Evolutionary conservation across 2,113 vertebrate species (phyloP), one percentile per base, ranked within the genome.

Genomic region (Colaptes auratus): DNA sequence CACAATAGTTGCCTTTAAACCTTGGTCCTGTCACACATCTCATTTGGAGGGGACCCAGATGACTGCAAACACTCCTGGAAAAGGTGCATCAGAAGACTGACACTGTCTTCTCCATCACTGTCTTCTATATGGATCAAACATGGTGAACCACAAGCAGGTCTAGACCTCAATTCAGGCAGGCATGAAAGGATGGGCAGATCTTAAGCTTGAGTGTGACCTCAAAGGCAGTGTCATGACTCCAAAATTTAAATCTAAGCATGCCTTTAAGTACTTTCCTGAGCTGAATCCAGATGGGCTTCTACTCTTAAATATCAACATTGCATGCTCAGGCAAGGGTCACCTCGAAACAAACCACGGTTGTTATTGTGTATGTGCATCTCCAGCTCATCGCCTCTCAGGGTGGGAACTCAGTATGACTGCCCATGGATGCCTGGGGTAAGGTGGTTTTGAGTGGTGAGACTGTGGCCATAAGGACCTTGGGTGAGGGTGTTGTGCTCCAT

Each of bases 101-200:
- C 19, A 39, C 6, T 4, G 0, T 27, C 50, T 58, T 67, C 33
- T n/a, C 67, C 50, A 23, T 10, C 25, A 16, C 10, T 19, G 17
- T 24, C 36, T 64, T 42, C 31, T 21, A 20, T 5, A 3, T 6
- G 66, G 48, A 14, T 64, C 65, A 61, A 33, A 17, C 13, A 31
- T 7, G 13, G 28, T 6, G 7, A n/a, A n/a, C 28, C 55, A 46
- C 5, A 33, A 0, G 0, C 7, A 77, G 35, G 20, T 11, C n/a
- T 70, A 16, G 39, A 55, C 30, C 30, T 7, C 7, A 61, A 25
- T 67, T 33, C 67, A 33, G 39, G 46, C 5, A 79, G 25, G 23
- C 23, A 3, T 21, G 30, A 20, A 36, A 70, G 19, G 2, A 15
- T 2, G 4, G 66, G 61, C 3, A 59, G 66, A 50, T 53, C 86